Evolutionary conservation across 2,113 vertebrate genomes (phyloP), one percentile per base, ranked within the genome.

Genomic region (Phodopus roborovskii): DNA sequence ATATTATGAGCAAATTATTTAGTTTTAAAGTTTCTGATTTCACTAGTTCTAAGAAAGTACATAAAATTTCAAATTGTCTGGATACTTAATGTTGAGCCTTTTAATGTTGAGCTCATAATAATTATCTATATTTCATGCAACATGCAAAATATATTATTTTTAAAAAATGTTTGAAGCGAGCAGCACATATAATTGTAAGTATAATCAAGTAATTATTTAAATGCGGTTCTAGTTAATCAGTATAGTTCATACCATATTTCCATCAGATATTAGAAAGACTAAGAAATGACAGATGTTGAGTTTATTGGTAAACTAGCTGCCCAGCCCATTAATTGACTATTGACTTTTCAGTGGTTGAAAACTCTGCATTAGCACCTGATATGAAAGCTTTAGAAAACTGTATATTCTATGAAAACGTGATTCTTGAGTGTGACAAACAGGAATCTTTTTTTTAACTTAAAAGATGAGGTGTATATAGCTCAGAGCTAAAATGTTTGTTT

Each of bases 171-270:
- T 92, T 48, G 20, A 22, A 74, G 66, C 75, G 50, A 86, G 30
- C 0, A 42, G 53, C 26, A 89, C 50, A 71, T 7, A 45, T 16
- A 0, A 30, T 64, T 81, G 0, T 86, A 82, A 36, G n/a, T 68
- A 36, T 83, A 20, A 42, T 39, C 45, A 86, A 78, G 33, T 84
- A 66, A 68, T 70, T 90, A 89, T 56, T 92, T 75, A 90, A 94
- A 73, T 87, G 12, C 82, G 3, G 33, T 78, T 96, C 95, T 91
- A 56, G 36, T 89, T 48, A 82, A 56, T 86, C 71, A 68, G 36
- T 79, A 17, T 2, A 84, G 36, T 83, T 92, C 39, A 36, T 30
- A 77, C 73, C 26, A 15, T 48, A 33, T 94, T 86, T 83, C 58
- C 48, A 5, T 58, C 62, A 0, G 45, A 19, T 87, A 9, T 60